Evolutionary conservation across 1,140 invertebrate species (phyloP), one percentile per base, ranked within the genome.

Genomic region (Anastrepha obliqua): DNA sequence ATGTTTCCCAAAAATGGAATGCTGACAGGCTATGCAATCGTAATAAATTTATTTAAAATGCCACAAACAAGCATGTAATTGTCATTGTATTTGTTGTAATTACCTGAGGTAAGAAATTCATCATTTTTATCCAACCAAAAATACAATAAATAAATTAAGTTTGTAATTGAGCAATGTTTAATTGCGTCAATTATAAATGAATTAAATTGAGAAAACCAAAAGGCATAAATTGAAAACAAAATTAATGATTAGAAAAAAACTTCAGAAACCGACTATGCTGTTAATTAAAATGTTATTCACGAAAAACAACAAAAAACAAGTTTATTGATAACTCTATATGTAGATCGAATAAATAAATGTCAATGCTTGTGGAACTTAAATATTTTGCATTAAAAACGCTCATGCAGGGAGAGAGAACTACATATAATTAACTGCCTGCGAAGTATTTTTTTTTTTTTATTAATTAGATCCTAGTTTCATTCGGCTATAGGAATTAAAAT

Each of bases 151-250:
- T 59, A 39, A 85, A 85, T 39, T 39, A 17, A 11, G 55, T 85
- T 85, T 58, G n/a, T 85, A 58, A 59, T 85, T 85, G 58, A 85
- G n/a, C 51, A 85, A 85, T 85, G 55, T 29, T 85, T 58, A 85
- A 58, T 85, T 85, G 8, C 58, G n/a, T 20, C n/a, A 85, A 85
- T 58, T 85, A 85, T 58, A 85, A 85, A 74, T 74, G 39, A 74
- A 74, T 74, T 74, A 74, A 44, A 17, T 74, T 74, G 42, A 44
- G 15, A n/a, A 4, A 47, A 44, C 2, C 15, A 47, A 74, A 47
- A 47, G 67, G 15, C 39, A 42, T 11, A 47, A 74, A 74, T 2
- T 44, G 67, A 44, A n/a, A 74, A 55, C 9, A 0, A 55, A 55
- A 74, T n/a, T 44, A 47, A 7, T 42, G 67, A 15, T 39, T 47